Evolutionary conservation across 92 coral and sea anemone genomes (phyloP), one percentile per base, ranked within the genome.

Genomic region (Phymanthus crucifer): DNA sequence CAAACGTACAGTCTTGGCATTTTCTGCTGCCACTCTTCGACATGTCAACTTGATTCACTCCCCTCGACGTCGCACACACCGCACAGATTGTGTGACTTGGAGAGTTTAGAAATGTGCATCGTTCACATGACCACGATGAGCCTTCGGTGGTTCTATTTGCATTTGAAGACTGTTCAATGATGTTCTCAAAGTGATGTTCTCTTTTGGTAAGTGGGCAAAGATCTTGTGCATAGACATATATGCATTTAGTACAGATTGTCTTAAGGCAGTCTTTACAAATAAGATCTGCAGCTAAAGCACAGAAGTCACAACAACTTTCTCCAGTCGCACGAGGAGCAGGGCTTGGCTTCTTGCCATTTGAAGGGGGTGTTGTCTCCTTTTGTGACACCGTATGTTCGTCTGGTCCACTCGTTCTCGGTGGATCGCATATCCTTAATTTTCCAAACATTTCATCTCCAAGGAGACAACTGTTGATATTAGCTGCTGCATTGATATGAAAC

Each of bases 91-190:
- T 82, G 76, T 78, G n/a, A 2, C 70, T 75, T 0, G 71, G 70
- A 19, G 88, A 79, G 72, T 91, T 91, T 10, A 67, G 35, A 67
- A 34, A 78, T 8, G 94, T 91, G 81, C 94, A 91, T 0, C 90
- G 83, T 33, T 45, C 54, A 64, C 94, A 91, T 24, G 64, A 10
- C 94, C 94, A 91, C 1, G 64, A 50, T 9, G 7, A 19, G 10
- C 23, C 50, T 27, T 0, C 36, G 29, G 40, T 47, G 32, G 61
- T 21, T 29, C 69, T 7, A 40, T 33, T 6, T 67, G 58, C 36
- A 72, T 74, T 74, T 72, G 77, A 27, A 12, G 69, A 38, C 24
- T 77, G 73, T 77, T 34, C 52, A 6, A 29, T 18, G 0, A 65
- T 77, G 33, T 33, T 45, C 11, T 57, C 26, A 71, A 87, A 87